These are phyloP conservation scores for Pseudomyrmex sp. DNA, from an alignment of 1,140 invertebrate species.

Conservation along the genomic window DNA sequence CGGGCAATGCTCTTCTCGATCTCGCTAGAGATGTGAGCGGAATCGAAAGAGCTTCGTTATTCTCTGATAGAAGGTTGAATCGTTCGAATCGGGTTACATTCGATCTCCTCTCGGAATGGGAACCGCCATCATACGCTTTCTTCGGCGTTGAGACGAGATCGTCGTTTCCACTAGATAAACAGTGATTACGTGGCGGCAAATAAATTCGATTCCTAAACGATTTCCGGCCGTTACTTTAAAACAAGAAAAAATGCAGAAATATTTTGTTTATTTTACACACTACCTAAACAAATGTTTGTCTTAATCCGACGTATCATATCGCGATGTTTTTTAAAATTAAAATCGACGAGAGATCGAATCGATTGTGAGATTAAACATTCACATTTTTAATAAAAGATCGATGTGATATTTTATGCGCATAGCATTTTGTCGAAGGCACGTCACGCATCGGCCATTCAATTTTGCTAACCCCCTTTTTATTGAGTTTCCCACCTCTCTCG, in stretches of 20 bases:
- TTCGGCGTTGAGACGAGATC: slow-evolving; percentile 40
- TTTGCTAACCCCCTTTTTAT: slow-evolving; percentile 31
- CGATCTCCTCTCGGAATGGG: slow-evolving; percentile 24
- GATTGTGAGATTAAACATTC: neutral
- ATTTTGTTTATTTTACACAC: too few species aligned
- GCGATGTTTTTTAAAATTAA: neutral
- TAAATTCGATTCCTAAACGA: slow-evolving; percentile 27
- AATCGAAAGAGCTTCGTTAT: slow-evolving; percentile 64
- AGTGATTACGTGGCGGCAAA: slow-evolving; percentile 44
- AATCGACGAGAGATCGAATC: neutral
- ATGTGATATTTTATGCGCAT: neutral
- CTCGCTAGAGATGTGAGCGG: slow-evolving; percentile 33
- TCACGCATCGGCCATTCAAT: slow-evolving; percentile 22
- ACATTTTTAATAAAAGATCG: neutral
- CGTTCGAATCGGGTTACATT: slow-evolving; percentile 45
- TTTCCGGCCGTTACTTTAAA: slow-evolving; percentile 6
- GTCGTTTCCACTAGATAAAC: slow-evolving; percentile 45
- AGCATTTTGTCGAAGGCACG: slow-evolving; percentile 10
- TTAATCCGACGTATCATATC: too few species aligned
- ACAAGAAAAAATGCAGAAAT: slow-evolving; percentile 1
- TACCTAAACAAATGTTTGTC: too few species aligned
- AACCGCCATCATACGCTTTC: slow-evolving; percentile 34
- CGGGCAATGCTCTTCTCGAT: slow-evolving; percentile 2
- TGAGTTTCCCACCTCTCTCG: slow-evolving; percentile 6
- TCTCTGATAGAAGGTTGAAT: slow-evolving; percentile 3